Evolutionary conservation across 1,140 invertebrate genomes (phyloP), one percentile per base, ranked within the genome.

Genomic region (Drosophila quadrilineata): DNA sequence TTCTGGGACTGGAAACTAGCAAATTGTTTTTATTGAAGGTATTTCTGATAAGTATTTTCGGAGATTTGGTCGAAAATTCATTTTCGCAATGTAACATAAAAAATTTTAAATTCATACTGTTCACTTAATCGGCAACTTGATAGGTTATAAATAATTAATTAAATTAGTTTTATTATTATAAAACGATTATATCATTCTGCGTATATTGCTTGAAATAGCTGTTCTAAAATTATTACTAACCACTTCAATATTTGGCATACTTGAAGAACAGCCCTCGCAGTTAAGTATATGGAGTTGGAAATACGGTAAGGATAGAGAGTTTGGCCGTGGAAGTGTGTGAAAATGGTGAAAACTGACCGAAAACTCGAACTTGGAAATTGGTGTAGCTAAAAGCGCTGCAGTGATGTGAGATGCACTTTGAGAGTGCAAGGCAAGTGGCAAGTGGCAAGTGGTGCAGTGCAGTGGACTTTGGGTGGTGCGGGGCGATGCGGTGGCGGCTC

Each of bases 331-430:
- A 71, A 67, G 62, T 46, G 58, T 60, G 17, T 17, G 28, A 57
- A n/a, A 58, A 41, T 60, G 46, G 22, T 24, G 21, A 22, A 38
- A 49, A 35, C 59, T 84, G 62, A 75, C 66, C 71, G 57, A 31
- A 29, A 49, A 71, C 62, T 58, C 60, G 19, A 48, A 46, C 57
- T 57, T 59, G 38, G 58, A 76, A 65, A 58, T 58, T 43, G n/a
- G n/a, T n/a, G 49, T 45, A 29, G 28, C 36, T 48, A 31, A 74
- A 71, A 56, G 59, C 45, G 53, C 28, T 24, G 19, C 48, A 31
- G 40, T 57, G 53, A 63, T 52, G 73, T 54, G 54, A 41, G 6
- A 50, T 52, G 73, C 76, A 69, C 71, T n/a, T n/a, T 69, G 54
- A 65, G 68, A 64, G 54, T 26, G 21, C 38, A 24, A 35, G 38